Conservation (phyloP, 2,888 invertebrate genomes). For the Dicyrtomina minuta region DNA sequence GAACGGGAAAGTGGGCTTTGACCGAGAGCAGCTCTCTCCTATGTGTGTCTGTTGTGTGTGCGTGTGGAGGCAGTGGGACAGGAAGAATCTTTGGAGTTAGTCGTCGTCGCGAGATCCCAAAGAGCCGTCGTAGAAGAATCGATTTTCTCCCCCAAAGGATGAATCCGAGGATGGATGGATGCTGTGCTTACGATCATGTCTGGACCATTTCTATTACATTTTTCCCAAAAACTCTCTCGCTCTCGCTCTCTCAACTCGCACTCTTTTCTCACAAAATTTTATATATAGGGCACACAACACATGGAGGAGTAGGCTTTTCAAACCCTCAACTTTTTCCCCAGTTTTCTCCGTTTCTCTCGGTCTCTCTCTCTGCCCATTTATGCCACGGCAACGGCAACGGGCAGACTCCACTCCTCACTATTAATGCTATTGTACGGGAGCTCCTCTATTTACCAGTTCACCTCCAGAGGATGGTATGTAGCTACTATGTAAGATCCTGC, state of each 20-base stretch:
- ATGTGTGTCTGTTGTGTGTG: constrained; percentile 11
- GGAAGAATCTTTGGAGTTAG: constrained; percentile 16
- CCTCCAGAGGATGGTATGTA: too few relatives aligned
- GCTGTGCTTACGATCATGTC: constrained; percentile 25
- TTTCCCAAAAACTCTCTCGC: constrained; percentile 1
- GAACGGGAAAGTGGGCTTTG: constrained; percentile 23
- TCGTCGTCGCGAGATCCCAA: constrained; percentile 27
- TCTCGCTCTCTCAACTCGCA: neutral
- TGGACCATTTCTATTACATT: constrained; percentile 17
- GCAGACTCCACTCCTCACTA: too few relatives aligned
- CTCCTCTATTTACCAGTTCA: too few relatives aligned
- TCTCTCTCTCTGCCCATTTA: too few relatives aligned
- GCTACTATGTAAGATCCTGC: too few relatives aligned
- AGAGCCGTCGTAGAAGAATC: constrained; percentile 38
- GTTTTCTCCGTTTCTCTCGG: too few relatives aligned
- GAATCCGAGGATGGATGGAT: constrained; percentile 22
- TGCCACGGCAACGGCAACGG: too few relatives aligned
- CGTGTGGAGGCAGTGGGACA: constrained; percentile 21
- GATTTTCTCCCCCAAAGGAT: constrained; percentile 27
- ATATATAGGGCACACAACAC: neutral
- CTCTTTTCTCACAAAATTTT: neutral
- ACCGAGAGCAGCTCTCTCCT: constrained; percentile 5
- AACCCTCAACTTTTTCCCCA: too few relatives aligned
- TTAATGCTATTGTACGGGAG: too few relatives aligned
- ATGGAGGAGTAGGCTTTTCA: neutral